Conservation (phyloP, 2,888 invertebrate species). For the Lomographa bimaculata region DNA sequence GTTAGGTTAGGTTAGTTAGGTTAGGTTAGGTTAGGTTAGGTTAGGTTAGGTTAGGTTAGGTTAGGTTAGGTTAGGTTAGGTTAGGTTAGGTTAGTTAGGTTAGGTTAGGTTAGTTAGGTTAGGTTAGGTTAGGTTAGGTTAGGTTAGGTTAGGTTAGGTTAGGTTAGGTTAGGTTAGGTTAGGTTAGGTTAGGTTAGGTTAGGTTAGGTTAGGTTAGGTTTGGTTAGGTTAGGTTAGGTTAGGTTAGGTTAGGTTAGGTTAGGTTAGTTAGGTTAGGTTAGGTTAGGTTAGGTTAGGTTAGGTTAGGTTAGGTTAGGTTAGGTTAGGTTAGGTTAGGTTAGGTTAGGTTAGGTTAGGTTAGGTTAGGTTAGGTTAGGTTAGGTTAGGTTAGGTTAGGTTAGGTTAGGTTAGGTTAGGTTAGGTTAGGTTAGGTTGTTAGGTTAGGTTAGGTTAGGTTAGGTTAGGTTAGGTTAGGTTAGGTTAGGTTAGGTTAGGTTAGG, state of each 20-base stretch:
- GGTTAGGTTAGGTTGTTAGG: slow-evolving; percentile 11
- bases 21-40: slow-evolving; percentile 7
- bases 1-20: slow-evolving; percentile 10
- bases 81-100: slow-evolving; percentile 18
- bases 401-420: slow-evolving; percentile 9
- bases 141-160: slow-evolving; percentile 28
- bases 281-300: slow-evolving; percentile 31
- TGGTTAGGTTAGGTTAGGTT: slow-evolving; percentile 29
- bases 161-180: slow-evolving; percentile 27
- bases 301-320: no score
- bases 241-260: slow-evolving; percentile 20
- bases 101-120: slow-evolving; percentile 24
- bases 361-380: slow-evolving; percentile 9
- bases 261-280: no score
- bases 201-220: slow-evolving; percentile 31
- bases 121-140: neutral
- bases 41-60: slow-evolving; percentile 22
- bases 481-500: slow-evolving; percentile 10
- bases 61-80: no score
- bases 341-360: no score
- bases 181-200: slow-evolving; percentile 23
- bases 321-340: no score
- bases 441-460: slow-evolving; percentile 11
- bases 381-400: slow-evolving; percentile 1
- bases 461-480: slow-evolving; percentile 11